phyloP scores from a whole-genome alignment of 2,113 vertebrate species.

The Laticauda laticaudata region DNA sequence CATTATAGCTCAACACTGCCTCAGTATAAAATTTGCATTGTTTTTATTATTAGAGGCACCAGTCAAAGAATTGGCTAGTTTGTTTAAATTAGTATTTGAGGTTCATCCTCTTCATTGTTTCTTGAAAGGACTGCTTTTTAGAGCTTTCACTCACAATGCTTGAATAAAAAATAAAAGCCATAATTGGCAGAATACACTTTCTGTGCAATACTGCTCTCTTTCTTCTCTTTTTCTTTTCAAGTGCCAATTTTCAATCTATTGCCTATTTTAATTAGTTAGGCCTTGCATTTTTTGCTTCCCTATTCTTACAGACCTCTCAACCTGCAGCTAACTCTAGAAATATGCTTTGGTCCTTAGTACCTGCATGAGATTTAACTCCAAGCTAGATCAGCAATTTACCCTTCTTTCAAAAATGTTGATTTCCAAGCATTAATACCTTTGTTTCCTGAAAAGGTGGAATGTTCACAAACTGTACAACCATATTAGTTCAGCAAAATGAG shows the following conservation, averaged over 20 bases:
- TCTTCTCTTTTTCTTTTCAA: neutral
- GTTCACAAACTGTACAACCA: neutral
- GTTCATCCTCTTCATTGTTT: neutral
- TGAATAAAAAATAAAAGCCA: neutral
- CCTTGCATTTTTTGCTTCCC: neutral
- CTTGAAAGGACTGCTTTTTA: neutral
- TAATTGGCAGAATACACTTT: neutral
- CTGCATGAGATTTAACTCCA: neutral
- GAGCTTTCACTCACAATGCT: neutral
- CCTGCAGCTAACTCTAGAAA: neutral
- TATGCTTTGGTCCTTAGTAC: neutral
- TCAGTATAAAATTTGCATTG: conserved; percentile 2
- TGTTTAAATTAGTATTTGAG: neutral
- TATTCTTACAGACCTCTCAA: neutral
- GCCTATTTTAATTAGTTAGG: neutral
- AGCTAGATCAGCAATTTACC: neutral
- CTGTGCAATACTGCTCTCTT: neutral
- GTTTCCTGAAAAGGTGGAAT: neutral
- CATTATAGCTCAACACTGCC: neutral
- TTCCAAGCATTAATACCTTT: neutral
- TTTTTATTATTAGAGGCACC: neutral
- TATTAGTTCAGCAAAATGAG: neutral
- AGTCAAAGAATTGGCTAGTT: neutral
- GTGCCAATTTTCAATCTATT: neutral
- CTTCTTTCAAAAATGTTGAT: neutral